Evolutionary conservation across 2,797 vertebrate species (phyloP).

Genomic region (Diplodus sargus): DNA sequence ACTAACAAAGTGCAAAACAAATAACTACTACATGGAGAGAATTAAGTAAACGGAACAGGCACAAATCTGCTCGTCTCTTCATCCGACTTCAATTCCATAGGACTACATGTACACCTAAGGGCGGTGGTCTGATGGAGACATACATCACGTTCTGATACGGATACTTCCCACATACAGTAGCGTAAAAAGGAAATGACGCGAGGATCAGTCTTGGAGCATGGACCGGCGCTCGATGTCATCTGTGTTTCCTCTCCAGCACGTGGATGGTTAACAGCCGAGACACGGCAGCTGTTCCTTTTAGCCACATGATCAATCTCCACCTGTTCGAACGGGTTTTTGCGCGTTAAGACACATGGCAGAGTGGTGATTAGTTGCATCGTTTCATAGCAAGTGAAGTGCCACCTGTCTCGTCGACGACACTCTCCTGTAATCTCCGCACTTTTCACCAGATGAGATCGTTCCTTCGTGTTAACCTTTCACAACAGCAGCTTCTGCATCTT

Average conservation of each 20-base stretch:
- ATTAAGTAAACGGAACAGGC: constrained; percentile 49
- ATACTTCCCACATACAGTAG: constrained; percentile 34
- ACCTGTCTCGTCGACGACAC: constrained; percentile 57
- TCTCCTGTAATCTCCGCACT: constrained; percentile 22
- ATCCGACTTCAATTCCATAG: constrained; percentile 22
- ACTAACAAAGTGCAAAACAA: constrained; percentile 41
- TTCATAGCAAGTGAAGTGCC: constrained; percentile 72
- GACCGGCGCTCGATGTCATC: constrained; percentile 47
- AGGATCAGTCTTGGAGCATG: constrained; percentile 32
- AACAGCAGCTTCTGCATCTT: constrained; percentile 49
- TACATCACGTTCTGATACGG: constrained; percentile 7
- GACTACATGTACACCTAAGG: constrained; percentile 18
- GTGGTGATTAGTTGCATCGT: constrained; percentile 75
- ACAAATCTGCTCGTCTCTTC: constrained; percentile 47
- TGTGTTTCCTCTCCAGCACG: constrained; percentile 53
- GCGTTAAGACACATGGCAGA: constrained; percentile 72
- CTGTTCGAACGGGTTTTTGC: constrained; percentile 58
- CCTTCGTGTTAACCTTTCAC: constrained; percentile 39
- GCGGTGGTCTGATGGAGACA: constrained; percentile 33
- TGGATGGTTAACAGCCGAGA: constrained; percentile 54
- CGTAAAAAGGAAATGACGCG: constrained; percentile 42
- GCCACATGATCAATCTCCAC: constrained; percentile 68
- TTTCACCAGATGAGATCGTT: constrained; percentile 41
- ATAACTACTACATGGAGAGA: constrained; percentile 13
- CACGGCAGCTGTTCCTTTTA: constrained; percentile 68